Evolutionary conservation across 2,888 invertebrate species (phyloP).

Genomic region (Latheticus oryzae): DNA sequence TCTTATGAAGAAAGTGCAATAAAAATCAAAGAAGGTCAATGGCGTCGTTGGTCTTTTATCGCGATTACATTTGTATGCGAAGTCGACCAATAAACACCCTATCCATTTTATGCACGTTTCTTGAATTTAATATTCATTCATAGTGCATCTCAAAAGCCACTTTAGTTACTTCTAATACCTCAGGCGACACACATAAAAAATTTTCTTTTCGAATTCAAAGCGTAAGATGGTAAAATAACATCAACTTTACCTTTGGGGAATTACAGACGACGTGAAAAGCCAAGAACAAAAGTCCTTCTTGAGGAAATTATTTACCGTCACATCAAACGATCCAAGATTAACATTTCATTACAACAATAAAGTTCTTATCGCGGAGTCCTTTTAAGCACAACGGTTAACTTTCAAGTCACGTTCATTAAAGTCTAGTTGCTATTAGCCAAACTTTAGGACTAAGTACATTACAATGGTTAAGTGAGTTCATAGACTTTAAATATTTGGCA

Average conservation of each 20-base stretch:
- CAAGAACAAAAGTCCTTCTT: background rate
- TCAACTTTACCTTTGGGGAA: conserved; percentile 16
- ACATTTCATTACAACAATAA: conserved; percentile 31
- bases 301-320: conserved; percentile 13
- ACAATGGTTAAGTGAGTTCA: conserved; percentile 15
- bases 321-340: conserved; percentile 14
- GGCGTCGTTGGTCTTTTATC: too few relatives aligned
- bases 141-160: too few relatives aligned
- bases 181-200: background rate
- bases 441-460: conserved; percentile 11
- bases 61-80: too few relatives aligned
- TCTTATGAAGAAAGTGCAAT: too few relatives aligned
- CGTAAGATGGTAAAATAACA: conserved; percentile 17
- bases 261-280: conserved; percentile 8
- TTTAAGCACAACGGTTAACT: conserved; percentile 8
- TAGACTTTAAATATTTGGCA: conserved; percentile 15
- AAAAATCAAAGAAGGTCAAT: too few relatives aligned
- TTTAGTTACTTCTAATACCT: background rate
- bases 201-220: conserved; percentile 13
- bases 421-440: conserved; percentile 16
- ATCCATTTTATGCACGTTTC: too few relatives aligned
- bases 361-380: conserved; percentile 21
- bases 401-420: conserved; percentile 25
- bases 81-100: too few relatives aligned
- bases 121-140: too few relatives aligned